A percentile compares a stretch with the other conserved stretches of the same genome.
phyloP scores from a whole-genome alignment of 2,797 vertebrate species.

The Crenuchus spilurus region DNA sequence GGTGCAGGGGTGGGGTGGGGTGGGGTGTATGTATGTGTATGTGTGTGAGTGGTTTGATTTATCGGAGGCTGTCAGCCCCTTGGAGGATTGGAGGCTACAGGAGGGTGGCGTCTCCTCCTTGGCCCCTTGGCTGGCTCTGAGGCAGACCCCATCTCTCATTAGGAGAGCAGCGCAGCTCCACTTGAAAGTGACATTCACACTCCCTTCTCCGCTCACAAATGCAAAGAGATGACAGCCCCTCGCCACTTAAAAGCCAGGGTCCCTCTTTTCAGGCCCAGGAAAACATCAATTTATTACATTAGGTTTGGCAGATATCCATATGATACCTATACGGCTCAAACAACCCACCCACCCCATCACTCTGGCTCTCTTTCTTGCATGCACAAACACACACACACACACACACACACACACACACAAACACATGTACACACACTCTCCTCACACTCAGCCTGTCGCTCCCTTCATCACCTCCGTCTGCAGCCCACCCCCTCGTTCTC shows the following conservation, averaged over 20 bases:
- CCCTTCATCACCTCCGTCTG: conserved; percentile 56
- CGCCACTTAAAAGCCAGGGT: conserved; percentile 73
- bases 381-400: conserved; percentile 33
- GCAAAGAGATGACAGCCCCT: conserved; percentile 73
- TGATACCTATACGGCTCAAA: conserved; percentile 62
- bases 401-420: conserved; percentile 28
- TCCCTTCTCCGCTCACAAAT: conserved; percentile 74
- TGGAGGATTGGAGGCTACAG: conserved; percentile 77
- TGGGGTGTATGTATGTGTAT: conserved; percentile 54
- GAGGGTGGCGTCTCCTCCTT: conserved; percentile 82
- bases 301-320: conserved; percentile 79
- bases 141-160: conserved; percentile 87
- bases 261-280: conserved; percentile 69
- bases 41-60: conserved; percentile 83
- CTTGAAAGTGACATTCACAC: conserved; percentile 88
- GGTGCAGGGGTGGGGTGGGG: conserved; percentile 77
- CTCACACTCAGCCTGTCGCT: conserved; percentile 50
- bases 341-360: conserved; percentile 50
- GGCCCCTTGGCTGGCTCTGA: conserved; percentile 84
- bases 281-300: conserved; percentile 89
- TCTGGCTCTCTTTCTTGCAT: conserved; percentile 31
- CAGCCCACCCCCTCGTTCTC: conserved; percentile 56
- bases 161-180: conserved; percentile 79
- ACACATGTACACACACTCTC: conserved; percentile 34
- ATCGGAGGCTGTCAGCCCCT: conserved; percentile 87